Percentiles rank a stretch among this genome's conserved stretches.
These are phyloP conservation scores for Heliangelus exortis DNA, from an alignment of 2,797 vertebrate genomes.

Conservation along the genomic window DNA sequence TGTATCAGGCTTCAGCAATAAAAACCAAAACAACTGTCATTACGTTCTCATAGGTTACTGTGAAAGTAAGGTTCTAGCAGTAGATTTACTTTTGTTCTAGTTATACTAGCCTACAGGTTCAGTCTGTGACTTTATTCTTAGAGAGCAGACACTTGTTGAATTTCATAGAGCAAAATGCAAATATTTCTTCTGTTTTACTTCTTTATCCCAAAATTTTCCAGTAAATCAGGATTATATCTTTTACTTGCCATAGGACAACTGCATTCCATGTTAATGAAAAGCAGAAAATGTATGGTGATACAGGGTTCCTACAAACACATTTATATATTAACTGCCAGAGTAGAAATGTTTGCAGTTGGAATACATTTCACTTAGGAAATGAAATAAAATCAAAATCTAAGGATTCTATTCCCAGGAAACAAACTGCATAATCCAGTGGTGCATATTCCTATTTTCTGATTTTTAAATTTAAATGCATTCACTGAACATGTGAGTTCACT, in stretches of 20 bases:
- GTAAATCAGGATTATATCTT: neutral
- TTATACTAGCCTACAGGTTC: neutral
- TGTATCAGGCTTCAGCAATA: constrained; percentile 18
- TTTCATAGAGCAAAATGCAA: neutral
- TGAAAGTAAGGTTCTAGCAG: neutral
- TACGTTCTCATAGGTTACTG: neutral
- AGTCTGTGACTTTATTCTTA: neutral
- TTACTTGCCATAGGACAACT: neutral
- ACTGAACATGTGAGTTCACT: neutral
- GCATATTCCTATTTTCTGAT: neutral
- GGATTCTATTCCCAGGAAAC: neutral
- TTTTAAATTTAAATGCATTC: neutral
- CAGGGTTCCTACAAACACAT: neutral
- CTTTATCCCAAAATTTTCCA: neutral
- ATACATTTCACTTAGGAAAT: neutral
- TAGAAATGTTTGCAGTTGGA: neutral
- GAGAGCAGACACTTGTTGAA: neutral
- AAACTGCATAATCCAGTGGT: neutral
- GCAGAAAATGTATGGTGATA: neutral
- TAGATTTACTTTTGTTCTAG: neutral
- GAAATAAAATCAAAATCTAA: neutral
- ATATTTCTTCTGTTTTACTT: neutral
- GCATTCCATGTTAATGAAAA: neutral
- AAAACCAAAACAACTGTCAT: neutral
- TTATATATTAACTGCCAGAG: neutral